Conservation (phyloP, 2,888 invertebrate genomes). For the Sclerodermus sp. region DNA sequence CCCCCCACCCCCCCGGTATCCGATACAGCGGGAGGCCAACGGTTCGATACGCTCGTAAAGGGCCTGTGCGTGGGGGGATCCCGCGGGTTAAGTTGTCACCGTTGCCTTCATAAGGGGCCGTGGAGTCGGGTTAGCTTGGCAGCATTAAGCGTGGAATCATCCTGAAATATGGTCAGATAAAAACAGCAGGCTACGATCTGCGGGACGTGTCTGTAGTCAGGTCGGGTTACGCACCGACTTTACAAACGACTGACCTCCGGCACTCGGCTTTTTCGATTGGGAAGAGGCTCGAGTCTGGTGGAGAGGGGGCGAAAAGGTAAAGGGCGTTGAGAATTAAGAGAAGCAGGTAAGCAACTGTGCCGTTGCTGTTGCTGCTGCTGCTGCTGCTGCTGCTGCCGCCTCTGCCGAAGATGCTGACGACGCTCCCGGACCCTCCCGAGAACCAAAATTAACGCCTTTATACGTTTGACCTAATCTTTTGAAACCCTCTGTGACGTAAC, state of each 20-base stretch:
- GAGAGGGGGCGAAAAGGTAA: conserved; percentile 12
- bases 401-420: not conserved
- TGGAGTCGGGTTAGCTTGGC: conserved; percentile 17
- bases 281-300: too few species aligned
- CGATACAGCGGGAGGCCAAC: conserved; percentile 6
- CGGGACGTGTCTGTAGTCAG: conserved; percentile 43
- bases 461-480: conserved; percentile 1
- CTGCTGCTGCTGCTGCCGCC: too few species aligned
- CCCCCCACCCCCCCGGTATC: too few species aligned
- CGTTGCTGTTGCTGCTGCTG: too few species aligned
- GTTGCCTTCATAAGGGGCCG: conserved; percentile 26
- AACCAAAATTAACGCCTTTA: too few species aligned
- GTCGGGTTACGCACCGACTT: conserved; percentile 53
- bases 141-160: conserved; percentile 51
- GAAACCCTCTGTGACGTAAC: not conserved
- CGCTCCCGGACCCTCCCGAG: not conserved
- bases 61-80: not conserved
- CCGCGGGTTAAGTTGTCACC: conserved; percentile 47
- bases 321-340: conserved; percentile 7
- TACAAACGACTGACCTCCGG: conserved; percentile 49
- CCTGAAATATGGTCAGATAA: conserved; percentile 55
- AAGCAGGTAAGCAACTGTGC: conserved; percentile 10
- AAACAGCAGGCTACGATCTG: conserved; percentile 55
- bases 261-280: conserved; percentile 28
- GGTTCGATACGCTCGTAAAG: conserved; percentile 31